phyloP scores from a whole-genome alignment of 1,140 invertebrate genomes.

The Arion vulgaris region DNA sequence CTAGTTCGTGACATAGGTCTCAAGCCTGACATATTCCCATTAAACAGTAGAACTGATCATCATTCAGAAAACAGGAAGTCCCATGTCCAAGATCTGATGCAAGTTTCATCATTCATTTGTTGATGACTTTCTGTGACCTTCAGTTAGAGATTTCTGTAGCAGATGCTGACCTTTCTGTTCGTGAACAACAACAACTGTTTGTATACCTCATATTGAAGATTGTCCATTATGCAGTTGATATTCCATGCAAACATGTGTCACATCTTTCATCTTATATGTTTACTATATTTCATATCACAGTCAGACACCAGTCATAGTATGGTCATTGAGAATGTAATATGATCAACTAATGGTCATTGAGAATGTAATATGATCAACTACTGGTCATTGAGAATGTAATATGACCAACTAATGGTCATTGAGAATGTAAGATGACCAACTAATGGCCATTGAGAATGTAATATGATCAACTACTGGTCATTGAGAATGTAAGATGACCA shows the following conservation, averaged over 20 bases:
- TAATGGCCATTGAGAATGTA: no score
- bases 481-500: no score
- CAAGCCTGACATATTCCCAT: background rate
- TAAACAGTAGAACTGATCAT: background rate
- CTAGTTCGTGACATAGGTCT: slow-evolving; percentile 39
- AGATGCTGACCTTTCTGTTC: background rate
- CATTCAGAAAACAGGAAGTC: background rate
- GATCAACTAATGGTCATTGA: no score
- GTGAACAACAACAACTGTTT: background rate
- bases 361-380: no score
- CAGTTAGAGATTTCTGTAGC: background rate
- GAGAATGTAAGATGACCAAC: no score
- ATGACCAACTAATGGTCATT: no score
- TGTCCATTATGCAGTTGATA: background rate
- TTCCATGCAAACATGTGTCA: background rate
- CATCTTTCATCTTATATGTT: background rate
- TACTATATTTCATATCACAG: no score
- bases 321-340: no score
- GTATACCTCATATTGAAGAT: background rate
- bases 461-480: no score
- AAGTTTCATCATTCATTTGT: background rate
- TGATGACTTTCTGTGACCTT: background rate
- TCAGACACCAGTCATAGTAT: background rate
- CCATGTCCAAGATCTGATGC: background rate
- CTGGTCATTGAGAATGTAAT: no score